These are phyloP conservation scores for Takifugu flavidus DNA, from an alignment of 2,113 vertebrate genomes.

Conservation along the genomic window DNA sequence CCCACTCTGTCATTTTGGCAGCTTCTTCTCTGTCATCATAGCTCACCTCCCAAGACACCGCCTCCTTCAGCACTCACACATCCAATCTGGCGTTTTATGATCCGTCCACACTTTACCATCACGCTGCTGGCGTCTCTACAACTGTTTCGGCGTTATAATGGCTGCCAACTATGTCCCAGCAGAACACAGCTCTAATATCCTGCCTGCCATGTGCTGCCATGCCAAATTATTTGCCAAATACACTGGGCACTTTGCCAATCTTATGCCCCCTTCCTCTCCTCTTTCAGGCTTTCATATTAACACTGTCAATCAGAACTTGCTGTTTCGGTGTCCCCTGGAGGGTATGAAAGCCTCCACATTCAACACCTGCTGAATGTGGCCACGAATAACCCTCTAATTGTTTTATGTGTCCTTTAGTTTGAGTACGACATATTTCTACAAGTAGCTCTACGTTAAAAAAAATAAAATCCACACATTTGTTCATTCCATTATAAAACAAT, in stretches of 20 bases:
- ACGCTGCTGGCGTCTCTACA: slow-evolving; percentile 59
- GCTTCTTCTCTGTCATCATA: slow-evolving; percentile 60
- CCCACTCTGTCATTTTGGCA: slow-evolving; percentile 70
- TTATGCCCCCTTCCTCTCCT: slow-evolving; percentile 24
- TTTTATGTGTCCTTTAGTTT: slow-evolving; percentile 28
- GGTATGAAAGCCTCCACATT: slow-evolving; percentile 65
- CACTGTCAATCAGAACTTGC: slow-evolving; percentile 71
- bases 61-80: slow-evolving; percentile 50
- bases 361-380: slow-evolving; percentile 70
- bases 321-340: slow-evolving; percentile 59
- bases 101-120: slow-evolving; percentile 61
- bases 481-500: too few species aligned
- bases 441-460: too few species aligned
- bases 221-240: slow-evolving; percentile 66
- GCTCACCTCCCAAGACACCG: slow-evolving; percentile 61
- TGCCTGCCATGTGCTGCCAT: slow-evolving; percentile 64
- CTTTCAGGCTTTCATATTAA: slow-evolving; percentile 69
- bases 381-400: slow-evolving; percentile 28
- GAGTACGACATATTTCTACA: not conserved
- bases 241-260: slow-evolving; percentile 22
- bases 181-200: slow-evolving; percentile 67
- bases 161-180: slow-evolving; percentile 65
- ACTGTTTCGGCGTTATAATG: slow-evolving; percentile 52
- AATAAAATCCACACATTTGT: too few species aligned
- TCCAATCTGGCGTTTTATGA: slow-evolving; percentile 71